Evolutionary conservation across 1,140 invertebrate species (phyloP).

Genomic region (Amphibalanus amphitrite): DNA sequence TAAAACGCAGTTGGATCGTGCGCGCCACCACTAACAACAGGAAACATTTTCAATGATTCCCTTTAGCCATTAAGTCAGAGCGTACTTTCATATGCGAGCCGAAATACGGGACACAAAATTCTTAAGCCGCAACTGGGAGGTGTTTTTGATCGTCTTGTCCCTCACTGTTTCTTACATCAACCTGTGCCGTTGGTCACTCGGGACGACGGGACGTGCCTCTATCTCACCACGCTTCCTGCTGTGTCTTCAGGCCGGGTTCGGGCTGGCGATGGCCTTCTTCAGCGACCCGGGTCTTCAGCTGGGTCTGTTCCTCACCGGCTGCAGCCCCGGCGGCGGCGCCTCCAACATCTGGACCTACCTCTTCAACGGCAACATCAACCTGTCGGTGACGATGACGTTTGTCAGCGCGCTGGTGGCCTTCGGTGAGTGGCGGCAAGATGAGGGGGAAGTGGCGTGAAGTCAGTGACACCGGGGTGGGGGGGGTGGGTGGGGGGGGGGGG

Average conservation of each 20-base stretch:
- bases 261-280: constrained; percentile 52
- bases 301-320: constrained; percentile 80
- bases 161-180: not conserved
- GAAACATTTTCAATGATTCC: too few relatives aligned
- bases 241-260: constrained; percentile 48
- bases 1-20: too few relatives aligned
- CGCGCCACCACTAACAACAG: too few relatives aligned
- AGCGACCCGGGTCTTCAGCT: constrained; percentile 48
- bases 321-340: constrained; percentile 75
- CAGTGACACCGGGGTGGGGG: too few relatives aligned
- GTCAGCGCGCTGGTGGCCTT: constrained; percentile 18
- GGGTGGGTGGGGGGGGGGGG: too few relatives aligned
- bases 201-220: constrained; percentile 3
- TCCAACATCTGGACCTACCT: constrained; percentile 91
- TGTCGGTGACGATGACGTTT: constrained; percentile 59
- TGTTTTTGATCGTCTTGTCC: constrained; percentile 2
- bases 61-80: too few relatives aligned
- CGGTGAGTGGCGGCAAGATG: constrained; percentile 33
- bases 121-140: not conserved
- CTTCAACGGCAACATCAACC: constrained; percentile 67
- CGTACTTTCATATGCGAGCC: too few relatives aligned
- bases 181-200: not conserved
- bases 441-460: too few relatives aligned
- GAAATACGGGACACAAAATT: too few relatives aligned
- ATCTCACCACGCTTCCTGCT: constrained; percentile 10